Conservation (phyloP, 2,113 vertebrate genomes). For the Telmatochromis sp. region DNA sequence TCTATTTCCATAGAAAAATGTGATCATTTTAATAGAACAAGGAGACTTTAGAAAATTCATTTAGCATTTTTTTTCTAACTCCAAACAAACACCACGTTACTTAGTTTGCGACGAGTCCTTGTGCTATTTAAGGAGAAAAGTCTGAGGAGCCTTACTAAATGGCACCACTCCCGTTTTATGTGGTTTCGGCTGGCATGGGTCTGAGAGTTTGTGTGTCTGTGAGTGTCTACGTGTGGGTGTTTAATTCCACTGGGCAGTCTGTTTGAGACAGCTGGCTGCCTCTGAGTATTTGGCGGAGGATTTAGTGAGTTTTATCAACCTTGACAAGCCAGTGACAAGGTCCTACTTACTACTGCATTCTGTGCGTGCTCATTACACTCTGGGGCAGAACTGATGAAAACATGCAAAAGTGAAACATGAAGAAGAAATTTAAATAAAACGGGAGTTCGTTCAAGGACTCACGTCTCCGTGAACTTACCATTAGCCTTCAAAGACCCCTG, state of each 20-base stretch:
- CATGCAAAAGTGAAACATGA: neutral
- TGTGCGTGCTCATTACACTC: neutral
- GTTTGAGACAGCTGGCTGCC: constrained; percentile 35
- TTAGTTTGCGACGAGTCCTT: neutral
- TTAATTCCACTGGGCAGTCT: constrained; percentile 10
- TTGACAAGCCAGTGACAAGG: constrained; percentile 25
- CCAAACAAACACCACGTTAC: neutral
- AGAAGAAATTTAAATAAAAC: neutral
- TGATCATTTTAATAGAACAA: neutral
- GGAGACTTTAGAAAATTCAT: neutral
- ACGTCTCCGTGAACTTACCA: constrained; percentile 43
- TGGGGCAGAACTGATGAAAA: neutral
- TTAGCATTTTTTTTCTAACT: neutral
- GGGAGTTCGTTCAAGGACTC: neutral
- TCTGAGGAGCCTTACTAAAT: neutral
- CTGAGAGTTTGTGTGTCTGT: neutral
- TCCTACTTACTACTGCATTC: neutral
- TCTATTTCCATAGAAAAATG: neutral
- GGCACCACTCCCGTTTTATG: neutral
- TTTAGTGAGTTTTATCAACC: constrained; percentile 39
- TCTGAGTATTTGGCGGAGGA: constrained; percentile 9
- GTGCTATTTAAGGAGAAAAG: neutral
- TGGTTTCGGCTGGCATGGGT: neutral
- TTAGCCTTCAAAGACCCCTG: neutral
- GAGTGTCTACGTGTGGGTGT: neutral